Evolutionary conservation across 1,140 invertebrate species (phyloP), one percentile per base, ranked within the genome.

Genomic region (Limonius californicus): DNA sequence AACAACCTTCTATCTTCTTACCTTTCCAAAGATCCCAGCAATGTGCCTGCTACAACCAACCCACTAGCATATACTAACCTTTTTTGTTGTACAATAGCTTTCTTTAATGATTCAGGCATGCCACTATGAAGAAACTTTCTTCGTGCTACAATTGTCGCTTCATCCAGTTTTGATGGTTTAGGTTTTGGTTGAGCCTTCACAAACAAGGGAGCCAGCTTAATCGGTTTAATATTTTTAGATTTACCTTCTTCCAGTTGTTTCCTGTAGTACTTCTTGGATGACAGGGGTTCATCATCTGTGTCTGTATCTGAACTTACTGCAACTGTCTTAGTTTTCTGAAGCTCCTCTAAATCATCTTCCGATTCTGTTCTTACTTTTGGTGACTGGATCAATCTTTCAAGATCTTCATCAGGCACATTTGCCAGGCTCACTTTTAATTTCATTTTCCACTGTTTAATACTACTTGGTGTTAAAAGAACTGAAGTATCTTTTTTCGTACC

Each of bases 121-220:
- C 82, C 83, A 62, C 84, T 85, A 14, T 81, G 74, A 2, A 87
- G 71, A 73, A 87, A 86, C 32, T 80, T 80, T 62, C 81, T 78
- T 67, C 80, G 83, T n/a, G 84, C 84, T 68, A 81, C 79, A 35
- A 82, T 57, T 15, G 75, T 71, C 42, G 67, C 74, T 16, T 75
- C 75, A 79, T 82, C 80, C 2, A 79, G 65, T 67, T 79, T 78
- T 27, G 78, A 77, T 18, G 3, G 7, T 76, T 85, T 86, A 9
- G 79, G 68, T 9, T 27, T 27, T 27, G 9, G n/a, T 32, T 70
- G 70, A n/a, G 67, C 57, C 50, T 76, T 77, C 2, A 78, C 61
- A 74, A 86, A 86, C n/a, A 86, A 76, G n/a, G 85, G 84, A 7
- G 85, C 84, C 39, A 86, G 75, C 68, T 30, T 23, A 14, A 18